Conservation (phyloP, 2,888 invertebrate genomes). For the Caenorhabditis sinica region DNA sequence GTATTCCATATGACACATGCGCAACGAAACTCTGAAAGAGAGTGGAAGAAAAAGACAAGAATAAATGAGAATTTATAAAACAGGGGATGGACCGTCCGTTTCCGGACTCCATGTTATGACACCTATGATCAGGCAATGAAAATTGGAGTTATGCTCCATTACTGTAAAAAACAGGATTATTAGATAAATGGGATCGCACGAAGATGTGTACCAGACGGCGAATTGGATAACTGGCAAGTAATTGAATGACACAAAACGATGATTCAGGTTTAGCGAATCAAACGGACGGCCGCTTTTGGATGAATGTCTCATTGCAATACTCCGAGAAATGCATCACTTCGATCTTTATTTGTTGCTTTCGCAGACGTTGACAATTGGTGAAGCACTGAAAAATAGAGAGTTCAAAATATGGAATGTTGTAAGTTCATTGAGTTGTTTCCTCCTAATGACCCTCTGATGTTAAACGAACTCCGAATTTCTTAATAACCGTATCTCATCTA, state of each 20-base stretch:
- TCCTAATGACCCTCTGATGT: too few species aligned
- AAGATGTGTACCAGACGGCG: constrained; percentile 20
- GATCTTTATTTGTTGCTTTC: constrained; percentile 1
- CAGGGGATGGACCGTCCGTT: background rate
- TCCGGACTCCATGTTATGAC: background rate
- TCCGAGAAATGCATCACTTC: constrained; percentile 54
- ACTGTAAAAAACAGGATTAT: background rate
- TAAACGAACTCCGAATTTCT: too few species aligned
- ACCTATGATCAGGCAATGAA: background rate
- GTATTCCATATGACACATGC: constrained; percentile 6
- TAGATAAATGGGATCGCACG: constrained; percentile 5
- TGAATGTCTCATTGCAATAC: constrained; percentile 19
- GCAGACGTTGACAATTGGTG: constrained; percentile 23
- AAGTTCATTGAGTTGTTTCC: background rate
- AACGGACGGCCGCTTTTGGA: background rate
- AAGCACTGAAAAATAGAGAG: constrained; percentile 45
- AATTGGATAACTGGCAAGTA: background rate
- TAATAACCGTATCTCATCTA: too few species aligned
- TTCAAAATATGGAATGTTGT: background rate
- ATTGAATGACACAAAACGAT: background rate
- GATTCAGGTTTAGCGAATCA: background rate
- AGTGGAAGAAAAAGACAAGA: background rate
- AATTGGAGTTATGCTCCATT: background rate
- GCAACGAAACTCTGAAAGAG: background rate
- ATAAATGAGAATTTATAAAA: background rate